Evolutionary conservation across 2,888 invertebrate species (phyloP).

Genomic region (Pollenia labialis): DNA sequence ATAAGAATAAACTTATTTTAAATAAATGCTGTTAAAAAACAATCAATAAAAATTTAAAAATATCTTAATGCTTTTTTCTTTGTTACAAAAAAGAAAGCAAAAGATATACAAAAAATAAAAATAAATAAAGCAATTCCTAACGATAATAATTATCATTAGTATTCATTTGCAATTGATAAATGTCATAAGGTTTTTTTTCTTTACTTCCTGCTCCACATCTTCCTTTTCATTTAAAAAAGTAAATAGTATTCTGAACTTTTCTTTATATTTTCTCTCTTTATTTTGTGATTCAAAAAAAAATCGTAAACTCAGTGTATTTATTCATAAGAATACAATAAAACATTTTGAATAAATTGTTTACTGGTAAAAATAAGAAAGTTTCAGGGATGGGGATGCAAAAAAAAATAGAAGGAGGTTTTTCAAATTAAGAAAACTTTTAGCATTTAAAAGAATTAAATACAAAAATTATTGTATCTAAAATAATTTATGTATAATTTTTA

Average conservation of each 20-base stretch:
- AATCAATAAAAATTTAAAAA: not conserved
- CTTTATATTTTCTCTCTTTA: not conserved
- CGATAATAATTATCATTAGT: slow-evolving; percentile 59
- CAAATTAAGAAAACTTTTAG: not conserved
- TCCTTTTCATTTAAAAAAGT: not conserved
- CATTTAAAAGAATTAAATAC: slow-evolving; percentile 43
- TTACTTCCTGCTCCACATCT: not conserved
- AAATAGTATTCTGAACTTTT: slow-evolving; percentile 15
- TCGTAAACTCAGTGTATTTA: not conserved
- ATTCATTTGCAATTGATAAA: slow-evolving; percentile 69
- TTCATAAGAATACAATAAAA: slow-evolving; percentile 6
- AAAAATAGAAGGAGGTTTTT: not conserved
- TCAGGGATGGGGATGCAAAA: not conserved
- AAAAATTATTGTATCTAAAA: slow-evolving; percentile 42
- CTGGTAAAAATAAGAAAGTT: not conserved
- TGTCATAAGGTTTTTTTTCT: slow-evolving; percentile 45
- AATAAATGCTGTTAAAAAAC: not conserved
- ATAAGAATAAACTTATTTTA: not conserved
- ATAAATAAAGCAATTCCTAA: slow-evolving; percentile 29
- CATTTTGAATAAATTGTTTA: slow-evolving; percentile 26
- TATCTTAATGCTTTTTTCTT: not conserved
- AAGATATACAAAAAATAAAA: not conserved
- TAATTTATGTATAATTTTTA: slow-evolving; percentile 52
- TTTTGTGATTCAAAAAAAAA: not conserved
- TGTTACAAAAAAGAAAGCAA: not conserved